Base-by-base conservation (phyloP, 2,113 vertebrate genomes). In the Oncorhynchus keta region DNA sequence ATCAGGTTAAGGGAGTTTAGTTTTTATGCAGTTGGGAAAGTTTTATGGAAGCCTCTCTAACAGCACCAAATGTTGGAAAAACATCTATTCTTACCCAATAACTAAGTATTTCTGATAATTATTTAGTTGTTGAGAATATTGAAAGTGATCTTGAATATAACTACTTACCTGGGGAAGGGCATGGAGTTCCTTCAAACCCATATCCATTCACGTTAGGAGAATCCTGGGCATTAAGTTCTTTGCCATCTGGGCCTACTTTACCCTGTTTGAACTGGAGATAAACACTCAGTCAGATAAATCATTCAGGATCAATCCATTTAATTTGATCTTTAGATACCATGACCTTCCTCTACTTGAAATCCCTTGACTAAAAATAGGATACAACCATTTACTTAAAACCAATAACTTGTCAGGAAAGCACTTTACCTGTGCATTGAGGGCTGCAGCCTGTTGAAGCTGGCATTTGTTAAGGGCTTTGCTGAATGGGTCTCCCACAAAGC, bases 191-290 rank as follows among this genome's bases (percentile, higher is more conserved):
- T 73, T 97, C 95, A 76, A 92, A 98, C 76, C 97, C 97, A 78
- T 97, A 99, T 6, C 97, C 97, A 0, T 97, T 97, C 30, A 99
- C 95, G 81, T 95, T 94, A 4, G 98, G 96, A 61, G 97, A 97
- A 16, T 98, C 97, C 45, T 98, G 96, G 6, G 97, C 95, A 71
- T 99, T 97, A 20, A 99, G 93, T 55, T 99, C 98, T 86, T 99
- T 99, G 49, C 98, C 98, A 18, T 99, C 97, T 0, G 97, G 97
- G 11, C 98, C 98, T 0, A 99, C 97, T 89, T 99, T 99, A 67
- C 98, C 98, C 84, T 97, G 97, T 89, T 99, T 99, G 87, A 98
- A 98, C 98, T 99, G 75, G 62, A 79, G 18, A 45, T 45, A 71
- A 79, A 71, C 6, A 59, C n/a, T 24, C 2, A 0, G 75, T 3